phyloP scores from a whole-genome alignment of 2,113 vertebrate genomes.

The Heterotis niloticus region DNA sequence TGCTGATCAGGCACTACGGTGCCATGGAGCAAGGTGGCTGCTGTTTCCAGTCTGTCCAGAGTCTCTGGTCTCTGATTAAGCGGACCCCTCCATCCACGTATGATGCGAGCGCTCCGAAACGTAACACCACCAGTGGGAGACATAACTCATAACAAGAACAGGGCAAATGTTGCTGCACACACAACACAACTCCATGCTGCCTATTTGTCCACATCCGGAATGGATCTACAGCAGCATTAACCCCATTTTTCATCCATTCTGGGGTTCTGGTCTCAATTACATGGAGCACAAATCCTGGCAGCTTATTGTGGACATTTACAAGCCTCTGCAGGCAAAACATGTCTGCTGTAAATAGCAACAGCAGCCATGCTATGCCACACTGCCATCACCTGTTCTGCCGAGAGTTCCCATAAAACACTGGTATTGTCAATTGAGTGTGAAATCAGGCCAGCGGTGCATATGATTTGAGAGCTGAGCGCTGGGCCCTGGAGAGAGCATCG shows the following conservation, averaged over 20 bases:
- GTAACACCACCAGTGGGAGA: neutral
- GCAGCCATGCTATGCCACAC: neutral
- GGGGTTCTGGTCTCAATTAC: neutral
- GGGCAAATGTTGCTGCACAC: too few relatives aligned
- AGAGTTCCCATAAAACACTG: neutral
- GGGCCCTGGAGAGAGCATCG: neutral
- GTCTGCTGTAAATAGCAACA: slow-evolving; percentile 1
- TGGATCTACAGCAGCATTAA: neutral
- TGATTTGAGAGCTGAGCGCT: neutral
- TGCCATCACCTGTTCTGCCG: neutral
- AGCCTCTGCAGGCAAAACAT: neutral
- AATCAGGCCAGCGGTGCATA: slow-evolving; percentile 1
- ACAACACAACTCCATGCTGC: too few relatives aligned
- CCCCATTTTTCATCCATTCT: neutral
- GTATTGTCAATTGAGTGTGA: slow-evolving; percentile 7
- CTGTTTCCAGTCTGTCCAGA: too few relatives aligned
- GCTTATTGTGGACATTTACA: too few relatives aligned
- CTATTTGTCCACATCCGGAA: too few relatives aligned
- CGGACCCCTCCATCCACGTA: too few relatives aligned
- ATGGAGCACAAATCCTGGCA: too few relatives aligned
- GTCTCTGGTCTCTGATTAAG: too few relatives aligned
- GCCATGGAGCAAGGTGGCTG: neutral
- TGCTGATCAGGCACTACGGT: slow-evolving; percentile 20
- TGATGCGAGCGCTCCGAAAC: too few relatives aligned
- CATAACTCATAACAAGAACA: neutral